Percentiles rank a stretch among this genome's conserved stretches.
Conservation (phyloP, 2,888 invertebrate species). For the Cheilosia vulpina region DNA sequence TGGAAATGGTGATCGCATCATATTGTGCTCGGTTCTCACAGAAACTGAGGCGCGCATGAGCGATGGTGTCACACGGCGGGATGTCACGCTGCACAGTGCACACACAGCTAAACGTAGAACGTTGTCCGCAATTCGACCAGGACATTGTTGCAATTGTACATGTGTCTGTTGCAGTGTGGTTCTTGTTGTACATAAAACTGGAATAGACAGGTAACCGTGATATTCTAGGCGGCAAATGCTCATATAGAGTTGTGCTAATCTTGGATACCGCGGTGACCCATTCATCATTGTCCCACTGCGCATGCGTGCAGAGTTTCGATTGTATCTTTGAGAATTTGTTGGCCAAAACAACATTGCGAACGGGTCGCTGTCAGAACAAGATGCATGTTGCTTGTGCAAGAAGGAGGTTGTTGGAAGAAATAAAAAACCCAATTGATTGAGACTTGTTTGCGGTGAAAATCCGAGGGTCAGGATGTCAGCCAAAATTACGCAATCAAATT, state of each 20-base stretch:
- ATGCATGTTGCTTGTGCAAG: conserved; percentile 37
- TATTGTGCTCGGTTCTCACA: conserved; percentile 24
- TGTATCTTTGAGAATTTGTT: conserved; percentile 31
- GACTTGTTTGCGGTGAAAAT: conserved; percentile 32
- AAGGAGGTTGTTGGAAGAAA: conserved; percentile 25
- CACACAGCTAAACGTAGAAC: conserved; percentile 11
- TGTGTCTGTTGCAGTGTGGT: background rate
- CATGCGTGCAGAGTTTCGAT: conserved; percentile 66
- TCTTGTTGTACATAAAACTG: background rate
- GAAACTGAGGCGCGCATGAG: conserved; percentile 39
- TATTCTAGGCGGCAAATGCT: conserved; percentile 65
- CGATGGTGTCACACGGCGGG: conserved; percentile 62
- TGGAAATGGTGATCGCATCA: conserved; percentile 29
- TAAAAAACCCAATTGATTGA: conserved; percentile 31
- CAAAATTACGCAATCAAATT: conserved; percentile 26
- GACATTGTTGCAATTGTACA: conserved; percentile 46
- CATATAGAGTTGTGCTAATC: conserved; percentile 47
- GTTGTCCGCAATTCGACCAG: conserved; percentile 34
- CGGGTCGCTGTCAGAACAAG: conserved; percentile 64
- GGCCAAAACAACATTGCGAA: conserved; percentile 37
- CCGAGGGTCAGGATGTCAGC: conserved; percentile 34
- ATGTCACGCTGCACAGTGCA: conserved; percentile 56
- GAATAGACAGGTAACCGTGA: conserved; percentile 44
- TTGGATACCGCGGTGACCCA: conserved; percentile 57
- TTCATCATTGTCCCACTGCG: conserved; percentile 68